Conservation (phyloP, 2,113 vertebrate species). For the Acanthisitta chloris region DNA sequence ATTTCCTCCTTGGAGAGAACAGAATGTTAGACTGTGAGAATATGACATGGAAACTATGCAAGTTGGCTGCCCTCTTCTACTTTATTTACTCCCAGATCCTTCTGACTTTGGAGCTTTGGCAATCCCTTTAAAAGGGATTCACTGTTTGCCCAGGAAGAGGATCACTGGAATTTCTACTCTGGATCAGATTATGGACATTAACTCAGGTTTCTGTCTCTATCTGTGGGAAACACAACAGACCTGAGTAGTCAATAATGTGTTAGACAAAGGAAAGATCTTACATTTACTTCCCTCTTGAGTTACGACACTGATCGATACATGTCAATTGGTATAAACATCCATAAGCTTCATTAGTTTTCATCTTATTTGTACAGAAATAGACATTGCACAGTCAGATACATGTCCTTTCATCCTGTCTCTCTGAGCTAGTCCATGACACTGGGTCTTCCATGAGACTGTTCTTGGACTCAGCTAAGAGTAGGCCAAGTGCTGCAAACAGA, state of each 20-base stretch:
- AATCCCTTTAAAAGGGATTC: constrained; percentile 33
- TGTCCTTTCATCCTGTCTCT: neutral
- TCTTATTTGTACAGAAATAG: neutral
- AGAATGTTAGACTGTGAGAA: constrained; percentile 71
- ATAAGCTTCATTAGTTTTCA: neutral
- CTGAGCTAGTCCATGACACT: neutral
- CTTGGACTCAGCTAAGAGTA: neutral
- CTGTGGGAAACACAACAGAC: neutral
- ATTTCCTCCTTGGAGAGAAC: constrained; percentile 70
- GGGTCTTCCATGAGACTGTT: neutral
- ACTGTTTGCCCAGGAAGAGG: constrained; percentile 1
- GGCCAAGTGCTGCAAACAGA: neutral
- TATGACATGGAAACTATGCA: constrained; percentile 69
- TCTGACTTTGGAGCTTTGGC: constrained; percentile 32
- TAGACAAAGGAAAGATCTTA: neutral
- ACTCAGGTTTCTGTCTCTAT: neutral
- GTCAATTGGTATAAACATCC: neutral
- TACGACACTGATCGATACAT: neutral
- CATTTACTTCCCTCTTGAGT: neutral
- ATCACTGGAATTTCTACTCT: neutral
- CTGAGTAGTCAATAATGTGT: neutral
- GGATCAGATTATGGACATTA: neutral
- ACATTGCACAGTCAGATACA: neutral
- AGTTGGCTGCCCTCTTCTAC: constrained; percentile 41
- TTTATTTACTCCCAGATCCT: constrained; percentile 60